These are phyloP conservation scores for Tuta absoluta DNA, from an alignment of 2,888 invertebrate genomes.

Conservation along the genomic window DNA sequence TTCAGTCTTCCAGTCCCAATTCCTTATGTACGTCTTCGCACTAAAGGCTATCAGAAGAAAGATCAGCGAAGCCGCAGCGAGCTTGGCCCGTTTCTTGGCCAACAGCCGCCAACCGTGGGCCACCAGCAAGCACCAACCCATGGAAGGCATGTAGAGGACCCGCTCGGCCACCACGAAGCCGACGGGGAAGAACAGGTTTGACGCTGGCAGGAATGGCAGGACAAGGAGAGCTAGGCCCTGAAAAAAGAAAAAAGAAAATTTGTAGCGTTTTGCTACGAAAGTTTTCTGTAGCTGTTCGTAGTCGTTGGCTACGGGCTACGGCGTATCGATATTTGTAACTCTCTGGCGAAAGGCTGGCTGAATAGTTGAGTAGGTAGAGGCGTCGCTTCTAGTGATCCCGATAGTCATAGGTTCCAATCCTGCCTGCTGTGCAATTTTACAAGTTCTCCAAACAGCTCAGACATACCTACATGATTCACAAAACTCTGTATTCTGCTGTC, in stretches of 20 bases:
- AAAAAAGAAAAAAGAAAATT: slow-evolving; percentile 45
- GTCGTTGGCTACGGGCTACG: neutral
- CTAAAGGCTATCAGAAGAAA: slow-evolving; percentile 89
- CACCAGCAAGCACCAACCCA: slow-evolving; percentile 97
- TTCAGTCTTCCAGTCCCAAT: slow-evolving; percentile 96
- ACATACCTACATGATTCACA: no score
- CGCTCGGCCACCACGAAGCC: slow-evolving; percentile 98
- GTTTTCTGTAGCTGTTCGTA: no score
- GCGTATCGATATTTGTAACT: no score
- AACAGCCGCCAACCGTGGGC: slow-evolving; percentile 91
- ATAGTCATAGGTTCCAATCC: no score
- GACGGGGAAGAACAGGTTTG: slow-evolving; percentile 98
- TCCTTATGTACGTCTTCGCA: slow-evolving; percentile 92
- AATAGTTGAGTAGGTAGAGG: no score
- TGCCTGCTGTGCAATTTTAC: no score
- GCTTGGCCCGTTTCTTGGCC: slow-evolving; percentile 83
- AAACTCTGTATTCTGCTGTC: no score
- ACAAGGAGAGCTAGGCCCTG: slow-evolving; percentile 93
- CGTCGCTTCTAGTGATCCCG: no score
- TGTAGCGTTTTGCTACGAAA: neutral
- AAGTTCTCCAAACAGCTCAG: no score
- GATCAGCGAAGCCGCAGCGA: slow-evolving; percentile 85
- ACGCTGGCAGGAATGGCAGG: slow-evolving; percentile 96
- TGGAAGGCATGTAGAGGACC: slow-evolving; percentile 97
- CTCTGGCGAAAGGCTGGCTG: no score